Conservation (phyloP, 2,797 vertebrate genomes). For the Sorex maritimensis region DNA sequence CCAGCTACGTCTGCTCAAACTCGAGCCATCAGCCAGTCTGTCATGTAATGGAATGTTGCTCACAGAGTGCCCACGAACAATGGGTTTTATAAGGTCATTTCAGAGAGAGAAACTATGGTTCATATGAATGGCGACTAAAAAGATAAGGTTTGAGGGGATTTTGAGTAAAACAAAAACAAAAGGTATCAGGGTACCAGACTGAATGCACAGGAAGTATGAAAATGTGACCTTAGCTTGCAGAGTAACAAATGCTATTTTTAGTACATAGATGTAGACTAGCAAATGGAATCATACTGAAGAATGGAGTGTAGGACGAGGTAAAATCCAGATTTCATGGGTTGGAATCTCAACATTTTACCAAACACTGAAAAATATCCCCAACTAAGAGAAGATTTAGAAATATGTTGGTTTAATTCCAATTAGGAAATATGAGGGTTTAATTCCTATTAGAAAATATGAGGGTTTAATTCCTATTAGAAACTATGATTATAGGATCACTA, state of each 20-base stretch:
- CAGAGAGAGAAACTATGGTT: constrained; percentile 44
- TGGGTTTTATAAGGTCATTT: constrained; percentile 60
- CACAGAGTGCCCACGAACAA: constrained; percentile 55
- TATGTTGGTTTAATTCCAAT: not conserved
- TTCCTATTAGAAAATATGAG: not conserved
- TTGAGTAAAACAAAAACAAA: constrained; percentile 39
- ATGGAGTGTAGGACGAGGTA: constrained; percentile 21
- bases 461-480: constrained; percentile 45
- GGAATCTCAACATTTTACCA: constrained; percentile 44
- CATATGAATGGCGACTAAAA: constrained; percentile 36
- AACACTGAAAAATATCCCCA: not conserved
- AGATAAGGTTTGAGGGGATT: not conserved
- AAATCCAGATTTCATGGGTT: not conserved
- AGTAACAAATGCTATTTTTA: constrained; percentile 41
- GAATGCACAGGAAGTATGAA: not conserved
- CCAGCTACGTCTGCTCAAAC: constrained; percentile 71
- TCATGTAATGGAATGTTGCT: not conserved
- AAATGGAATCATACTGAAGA: not conserved
- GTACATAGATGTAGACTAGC: not conserved
- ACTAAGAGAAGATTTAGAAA: constrained; percentile 1
- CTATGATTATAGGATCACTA: constrained; percentile 24
- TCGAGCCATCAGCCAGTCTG: constrained; percentile 38
- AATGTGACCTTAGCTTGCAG: not conserved
- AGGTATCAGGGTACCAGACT: not conserved
- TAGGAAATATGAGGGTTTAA: not conserved